Evolutionary conservation across 2,113 vertebrate species (phyloP).

Genomic region (Thryonomys swinderianus): DNA sequence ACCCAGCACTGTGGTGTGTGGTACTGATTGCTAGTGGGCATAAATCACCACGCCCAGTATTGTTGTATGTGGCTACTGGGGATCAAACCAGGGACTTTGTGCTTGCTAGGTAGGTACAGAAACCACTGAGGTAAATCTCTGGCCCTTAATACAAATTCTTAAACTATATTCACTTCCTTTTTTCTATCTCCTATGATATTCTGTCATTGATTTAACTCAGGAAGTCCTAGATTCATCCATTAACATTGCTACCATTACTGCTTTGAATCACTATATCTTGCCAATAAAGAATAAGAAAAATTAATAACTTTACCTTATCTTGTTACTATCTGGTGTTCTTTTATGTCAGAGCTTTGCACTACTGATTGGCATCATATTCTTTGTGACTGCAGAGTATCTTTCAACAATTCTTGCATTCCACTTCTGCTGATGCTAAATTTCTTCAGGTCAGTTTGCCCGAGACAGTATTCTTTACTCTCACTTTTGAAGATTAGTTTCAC

Average conservation of each 20-base stretch:
- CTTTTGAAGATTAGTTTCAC: neutral
- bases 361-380: neutral
- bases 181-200: neutral
- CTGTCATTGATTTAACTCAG: neutral
- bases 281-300: slow-evolving; percentile 2
- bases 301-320: neutral
- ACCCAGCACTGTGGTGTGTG: too few species aligned
- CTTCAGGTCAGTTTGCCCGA: neutral
- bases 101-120: too few species aligned
- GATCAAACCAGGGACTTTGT: too few species aligned
- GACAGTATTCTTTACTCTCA: neutral
- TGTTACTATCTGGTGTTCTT: neutral
- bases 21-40: too few species aligned
- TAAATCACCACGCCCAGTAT: too few species aligned
- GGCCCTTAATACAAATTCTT: neutral
- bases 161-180: neutral
- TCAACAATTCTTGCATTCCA: neutral
- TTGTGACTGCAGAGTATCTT: neutral
- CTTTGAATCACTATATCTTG: neutral
- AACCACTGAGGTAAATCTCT: too few species aligned
- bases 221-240: neutral
- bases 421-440: neutral
- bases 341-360: neutral
- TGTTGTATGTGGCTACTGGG: too few species aligned
- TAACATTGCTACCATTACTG: neutral